Percentiles rank a stretch among this genome's conserved stretches.
Conservation (phyloP, 35 echinoderm and acorn worm species). For the Strongylocentrotus purpuratus region DNA sequence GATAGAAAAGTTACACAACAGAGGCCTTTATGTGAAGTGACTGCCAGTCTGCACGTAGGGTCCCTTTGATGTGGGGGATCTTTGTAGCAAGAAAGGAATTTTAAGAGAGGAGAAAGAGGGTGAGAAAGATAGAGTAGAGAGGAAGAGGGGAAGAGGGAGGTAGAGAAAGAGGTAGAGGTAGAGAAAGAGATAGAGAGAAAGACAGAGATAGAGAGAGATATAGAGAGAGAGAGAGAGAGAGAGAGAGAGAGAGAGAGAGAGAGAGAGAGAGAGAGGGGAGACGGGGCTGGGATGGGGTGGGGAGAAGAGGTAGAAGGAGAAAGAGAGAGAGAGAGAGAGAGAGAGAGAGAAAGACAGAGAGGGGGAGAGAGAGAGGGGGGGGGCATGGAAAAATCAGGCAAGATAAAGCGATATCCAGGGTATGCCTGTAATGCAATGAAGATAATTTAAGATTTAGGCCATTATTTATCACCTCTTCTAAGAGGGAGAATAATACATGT, state of each 20-base stretch:
- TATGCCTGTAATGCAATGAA: no score
- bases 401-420: no score
- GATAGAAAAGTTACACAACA: neutral
- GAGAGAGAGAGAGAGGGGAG: no score
- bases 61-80: neutral
- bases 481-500: neutral
- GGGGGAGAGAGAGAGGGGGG: neutral
- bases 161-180: neutral
- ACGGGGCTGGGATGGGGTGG: neutral
- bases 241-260: neutral
- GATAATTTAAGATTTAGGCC: no score
- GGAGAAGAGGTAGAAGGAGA: no score
- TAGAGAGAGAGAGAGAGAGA: neutral
- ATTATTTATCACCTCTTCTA: no score
- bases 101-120: neutral
- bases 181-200: no score
- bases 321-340: neutral
- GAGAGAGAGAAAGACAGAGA: neutral
- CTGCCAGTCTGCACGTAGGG: neutral
- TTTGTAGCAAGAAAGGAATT: neutral
- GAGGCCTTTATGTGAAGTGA: no score
- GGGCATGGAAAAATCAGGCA: neutral
- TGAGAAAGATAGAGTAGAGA: neutral
- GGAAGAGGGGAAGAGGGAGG: neutral
- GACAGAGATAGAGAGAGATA: no score